Conservation (phyloP, 2,113 vertebrate species). For the Sebastes schlegelii region DNA sequence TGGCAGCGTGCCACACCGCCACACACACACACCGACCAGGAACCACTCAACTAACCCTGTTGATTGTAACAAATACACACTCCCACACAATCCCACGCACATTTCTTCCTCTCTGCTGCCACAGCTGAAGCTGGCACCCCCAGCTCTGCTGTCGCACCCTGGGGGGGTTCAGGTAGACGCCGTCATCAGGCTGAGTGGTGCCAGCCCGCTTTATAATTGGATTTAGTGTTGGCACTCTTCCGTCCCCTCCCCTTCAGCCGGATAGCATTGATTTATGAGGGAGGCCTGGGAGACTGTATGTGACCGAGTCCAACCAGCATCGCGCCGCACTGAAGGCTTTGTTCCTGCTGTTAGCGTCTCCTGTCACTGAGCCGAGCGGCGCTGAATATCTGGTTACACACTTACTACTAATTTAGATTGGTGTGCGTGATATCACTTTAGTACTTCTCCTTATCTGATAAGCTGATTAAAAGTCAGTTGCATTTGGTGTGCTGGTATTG, state of each 20-base stretch:
- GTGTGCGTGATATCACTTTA: constrained; percentile 32
- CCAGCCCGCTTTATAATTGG: constrained; percentile 75
- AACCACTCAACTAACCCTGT: constrained; percentile 11
- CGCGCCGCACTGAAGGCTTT: constrained; percentile 22
- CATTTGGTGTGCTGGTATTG: background rate
- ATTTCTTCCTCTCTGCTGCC: constrained; percentile 25
- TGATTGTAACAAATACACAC: constrained; percentile 36
- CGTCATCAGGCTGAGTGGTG: constrained; percentile 75
- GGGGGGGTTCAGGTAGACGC: constrained; percentile 61
- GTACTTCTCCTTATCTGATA: constrained; percentile 17
- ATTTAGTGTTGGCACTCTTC: constrained; percentile 77
- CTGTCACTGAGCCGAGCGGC: constrained; percentile 24
- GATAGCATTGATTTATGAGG: constrained; percentile 75
- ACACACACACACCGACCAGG: constrained; percentile 43
- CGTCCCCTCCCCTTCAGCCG: constrained; percentile 12
- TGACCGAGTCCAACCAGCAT: constrained; percentile 46
- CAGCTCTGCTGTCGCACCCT: constrained; percentile 41
- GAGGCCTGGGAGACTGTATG: constrained; percentile 55
- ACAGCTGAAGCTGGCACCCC: constrained; percentile 63
- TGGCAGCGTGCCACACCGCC: constrained; percentile 71
- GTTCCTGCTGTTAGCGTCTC: constrained; percentile 27
- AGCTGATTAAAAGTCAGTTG: constrained; percentile 33
- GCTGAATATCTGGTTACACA: constrained; percentile 37
- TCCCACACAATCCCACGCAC: constrained; percentile 10
- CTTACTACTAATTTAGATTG: constrained; percentile 43